Base-by-base conservation (phyloP, 2,888 invertebrate genomes). In the Cephus nigrinus region DNA sequence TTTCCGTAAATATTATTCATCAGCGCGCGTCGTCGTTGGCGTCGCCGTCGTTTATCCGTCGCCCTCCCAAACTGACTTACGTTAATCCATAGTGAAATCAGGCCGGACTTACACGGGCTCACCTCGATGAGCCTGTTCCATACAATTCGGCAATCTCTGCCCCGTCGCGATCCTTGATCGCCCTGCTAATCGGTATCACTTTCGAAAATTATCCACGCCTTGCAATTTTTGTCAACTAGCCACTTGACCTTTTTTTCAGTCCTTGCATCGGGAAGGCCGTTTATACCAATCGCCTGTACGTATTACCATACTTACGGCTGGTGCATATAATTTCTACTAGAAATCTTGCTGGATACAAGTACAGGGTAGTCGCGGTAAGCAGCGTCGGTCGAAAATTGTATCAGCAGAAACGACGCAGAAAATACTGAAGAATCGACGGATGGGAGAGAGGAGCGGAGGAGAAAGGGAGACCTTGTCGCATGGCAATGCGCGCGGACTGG, bases 11-110 rank as follows among this genome's bases (percentile, higher is more conserved):
- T 55, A 55, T 55, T 55, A 55, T 55, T 32, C 76, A n/a, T 30
- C 11, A 76, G 73, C 32, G 33, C 15, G 35, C 32, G 12, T 40
- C 40, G 77, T 74, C 73, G 77, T 74, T 71, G 75, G 23, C 55
- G 55, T 55, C 40, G 40, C 15, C 77, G 69, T 74, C 40, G 40
- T 35, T 15, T 23, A 55, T 55, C 55, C 55, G 55, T 55, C 55
- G 55, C 55, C 55, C 23, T 23, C 23, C 23, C 55, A 23, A 55
- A 15, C 55, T 23, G 9, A 55, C 55, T 55, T 55, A 55, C 23
- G 55, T 23, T 23, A 55, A 55, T 9, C 23, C 23, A 55, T 55
- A 55, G 55, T 23, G 55, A 55, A 55, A 55, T 55, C 55, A 55
- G 23, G 23, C 55, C 55, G 55, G 23, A 9, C 23, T 23, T 55